Evolutionary conservation across 2,888 invertebrate species (phyloP).

Genomic region (Catocala sponsa): DNA sequence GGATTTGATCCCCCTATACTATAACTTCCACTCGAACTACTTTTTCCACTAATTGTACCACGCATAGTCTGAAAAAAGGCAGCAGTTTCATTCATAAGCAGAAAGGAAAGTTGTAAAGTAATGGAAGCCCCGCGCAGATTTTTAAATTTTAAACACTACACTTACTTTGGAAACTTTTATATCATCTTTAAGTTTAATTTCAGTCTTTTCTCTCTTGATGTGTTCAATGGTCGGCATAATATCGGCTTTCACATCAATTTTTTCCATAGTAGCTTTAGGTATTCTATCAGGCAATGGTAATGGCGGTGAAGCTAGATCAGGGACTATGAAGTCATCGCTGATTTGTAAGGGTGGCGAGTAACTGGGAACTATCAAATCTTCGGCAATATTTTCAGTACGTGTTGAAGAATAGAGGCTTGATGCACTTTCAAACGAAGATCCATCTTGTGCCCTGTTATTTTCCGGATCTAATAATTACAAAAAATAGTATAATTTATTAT

Average conservation of each 20-base stretch:
- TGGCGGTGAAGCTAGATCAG: slow-evolving; percentile 81
- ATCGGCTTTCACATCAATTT: slow-evolving; percentile 79
- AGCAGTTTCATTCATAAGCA: slow-evolving; percentile 24
- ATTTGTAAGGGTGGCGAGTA: slow-evolving; percentile 88
- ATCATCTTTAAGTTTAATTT: slow-evolving; percentile 76
- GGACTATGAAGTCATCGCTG: slow-evolving; percentile 82
- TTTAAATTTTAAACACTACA: neutral
- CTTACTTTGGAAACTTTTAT: slow-evolving; percentile 64
- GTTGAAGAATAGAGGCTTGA: slow-evolving; percentile 94
- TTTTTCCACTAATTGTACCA: slow-evolving; percentile 80
- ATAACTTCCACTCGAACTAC: slow-evolving; percentile 86
- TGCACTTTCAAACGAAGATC: slow-evolving; percentile 96
- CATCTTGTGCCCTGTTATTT: slow-evolving; percentile 90
- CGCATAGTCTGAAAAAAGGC: slow-evolving; percentile 61
- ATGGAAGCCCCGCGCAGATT: slow-evolving; percentile 17
- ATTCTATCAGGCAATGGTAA: slow-evolving; percentile 78
- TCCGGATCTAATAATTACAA: slow-evolving; percentile 80
- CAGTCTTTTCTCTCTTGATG: slow-evolving; percentile 84
- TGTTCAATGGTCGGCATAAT: slow-evolving; percentile 71
- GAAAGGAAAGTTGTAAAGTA: slow-evolving; percentile 19
- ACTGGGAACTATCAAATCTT: slow-evolving; percentile 89
- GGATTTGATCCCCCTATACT: slow-evolving; percentile 84
- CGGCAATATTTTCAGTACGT: slow-evolving; percentile 90
- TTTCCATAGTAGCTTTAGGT: slow-evolving; percentile 72
- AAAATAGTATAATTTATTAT: neutral